Base-by-base conservation (phyloP, 2,797 vertebrate genomes). In the Numenius phaeopus region DNA sequence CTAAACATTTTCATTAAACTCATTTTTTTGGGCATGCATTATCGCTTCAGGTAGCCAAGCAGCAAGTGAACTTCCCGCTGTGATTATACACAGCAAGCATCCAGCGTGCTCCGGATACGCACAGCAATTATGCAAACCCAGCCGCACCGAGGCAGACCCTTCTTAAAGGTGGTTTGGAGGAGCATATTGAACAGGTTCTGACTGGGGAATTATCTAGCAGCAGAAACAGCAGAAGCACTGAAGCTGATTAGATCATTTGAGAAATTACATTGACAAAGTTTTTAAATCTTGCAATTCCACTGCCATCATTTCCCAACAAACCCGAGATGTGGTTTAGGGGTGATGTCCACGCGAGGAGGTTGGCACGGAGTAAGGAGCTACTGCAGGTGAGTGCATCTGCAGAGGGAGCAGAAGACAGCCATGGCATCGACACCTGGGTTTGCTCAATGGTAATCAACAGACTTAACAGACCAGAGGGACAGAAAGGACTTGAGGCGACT, bases 1-100 rank as follows among this genome's bases (percentile, higher is more conserved):
- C 73, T 89, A 94, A 97, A 91, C 97, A 54, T 94, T 96, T 97
- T 94, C 95, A 94, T 94, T 93, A 93, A 83, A 24, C 59, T 72
- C 65, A 5, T 76, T 93, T 91, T 93, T 80, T 55, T 11, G 90
- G 95, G 92, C 79, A 55, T 11, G 55, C 70, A 78, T 97, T 96
- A 95, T 96, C 95, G 37, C 97, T 77, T 90, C 92, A 78, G 96
- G 97, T 6, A 87, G 94, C 89, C 30, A 78, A 55, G 86, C 87
- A 14, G 89, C 57, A 47, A 95, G 84, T 6, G 87, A 65, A 2
- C 54, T 58, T 50, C 93, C 94, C 3, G 70, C 97, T 82, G 86
- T 72, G 96, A 66, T 27, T 54, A 76, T 42, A 17, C 84, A 18
- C 93, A 77, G 93, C 64, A 14, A 66, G 62, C 40, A 47, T 3